phyloP scores from a whole-genome alignment of 2,113 vertebrate species.

The Drymodes brunneopygia region DNA sequence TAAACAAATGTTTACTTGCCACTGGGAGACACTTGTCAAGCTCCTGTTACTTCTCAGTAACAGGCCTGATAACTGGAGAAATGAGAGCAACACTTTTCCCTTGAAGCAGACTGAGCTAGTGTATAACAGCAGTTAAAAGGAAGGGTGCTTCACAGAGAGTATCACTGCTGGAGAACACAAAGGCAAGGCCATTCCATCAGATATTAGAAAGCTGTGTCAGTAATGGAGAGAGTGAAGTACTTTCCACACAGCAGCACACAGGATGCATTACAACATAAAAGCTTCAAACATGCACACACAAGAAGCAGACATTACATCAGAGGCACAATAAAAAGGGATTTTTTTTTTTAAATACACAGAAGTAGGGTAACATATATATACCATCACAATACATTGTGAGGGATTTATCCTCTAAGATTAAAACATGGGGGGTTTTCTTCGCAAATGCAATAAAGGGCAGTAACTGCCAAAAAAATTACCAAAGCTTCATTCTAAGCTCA shows the following conservation, averaged over 20 bases:
- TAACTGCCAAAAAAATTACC: background rate
- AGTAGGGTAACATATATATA: background rate
- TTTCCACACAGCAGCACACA: background rate
- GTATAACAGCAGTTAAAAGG: background rate
- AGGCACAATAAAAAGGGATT: background rate
- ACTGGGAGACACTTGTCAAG: background rate
- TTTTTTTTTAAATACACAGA: background rate
- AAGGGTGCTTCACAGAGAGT: background rate
- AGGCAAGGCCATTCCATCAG: background rate
- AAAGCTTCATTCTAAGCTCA: background rate
- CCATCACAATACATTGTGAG: background rate
- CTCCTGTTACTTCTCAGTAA: background rate
- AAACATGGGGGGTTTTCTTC: accelerated
- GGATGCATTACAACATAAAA: background rate
- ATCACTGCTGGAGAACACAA: background rate
- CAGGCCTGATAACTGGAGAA: background rate
- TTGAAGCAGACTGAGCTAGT: background rate
- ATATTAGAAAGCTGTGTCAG: background rate
- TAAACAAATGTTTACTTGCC: background rate
- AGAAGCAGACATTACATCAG: background rate
- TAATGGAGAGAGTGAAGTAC: background rate
- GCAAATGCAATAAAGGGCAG: background rate
- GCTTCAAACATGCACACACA: background rate
- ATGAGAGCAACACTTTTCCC: background rate
- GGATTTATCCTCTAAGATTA: background rate